Conservation (phyloP, 2,113 vertebrate species). For the Neodon shergylaensis region DNA sequence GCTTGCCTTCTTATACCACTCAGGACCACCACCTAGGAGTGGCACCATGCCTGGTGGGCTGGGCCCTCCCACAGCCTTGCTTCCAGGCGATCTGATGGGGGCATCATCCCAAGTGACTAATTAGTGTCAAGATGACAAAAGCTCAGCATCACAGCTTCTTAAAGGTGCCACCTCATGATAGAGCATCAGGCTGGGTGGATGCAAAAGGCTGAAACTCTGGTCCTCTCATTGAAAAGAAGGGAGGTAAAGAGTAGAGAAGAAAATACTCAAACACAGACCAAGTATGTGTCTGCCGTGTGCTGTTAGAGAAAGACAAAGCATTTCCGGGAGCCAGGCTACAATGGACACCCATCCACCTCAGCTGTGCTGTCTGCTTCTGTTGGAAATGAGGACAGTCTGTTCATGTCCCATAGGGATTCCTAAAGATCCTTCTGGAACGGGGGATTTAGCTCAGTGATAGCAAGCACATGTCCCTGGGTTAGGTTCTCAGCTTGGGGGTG, state of each 20-base stretch:
- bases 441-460: no score
- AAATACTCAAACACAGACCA: background rate
- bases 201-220: background rate
- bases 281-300: background rate
- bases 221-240: background rate
- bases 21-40: background rate
- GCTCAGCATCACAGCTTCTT: background rate
- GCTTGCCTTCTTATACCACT: background rate
- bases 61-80: background rate
- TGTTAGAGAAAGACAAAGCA: background rate
- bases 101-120: background rate
- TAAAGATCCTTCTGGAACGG: slow-evolving; percentile 42
- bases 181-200: background rate
- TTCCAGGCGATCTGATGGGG: background rate
- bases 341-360: background rate
- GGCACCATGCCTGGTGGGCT: no score
- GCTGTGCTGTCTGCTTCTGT: background rate
- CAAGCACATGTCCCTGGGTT: no score
- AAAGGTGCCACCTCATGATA: background rate
- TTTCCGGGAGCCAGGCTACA: background rate
- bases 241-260: background rate
- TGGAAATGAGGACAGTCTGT: background rate
- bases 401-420: background rate
- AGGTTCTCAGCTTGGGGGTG: no score
- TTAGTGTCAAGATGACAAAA: background rate